Conservation (phyloP, 2,888 invertebrate genomes). For the Diploptera punctata region DNA sequence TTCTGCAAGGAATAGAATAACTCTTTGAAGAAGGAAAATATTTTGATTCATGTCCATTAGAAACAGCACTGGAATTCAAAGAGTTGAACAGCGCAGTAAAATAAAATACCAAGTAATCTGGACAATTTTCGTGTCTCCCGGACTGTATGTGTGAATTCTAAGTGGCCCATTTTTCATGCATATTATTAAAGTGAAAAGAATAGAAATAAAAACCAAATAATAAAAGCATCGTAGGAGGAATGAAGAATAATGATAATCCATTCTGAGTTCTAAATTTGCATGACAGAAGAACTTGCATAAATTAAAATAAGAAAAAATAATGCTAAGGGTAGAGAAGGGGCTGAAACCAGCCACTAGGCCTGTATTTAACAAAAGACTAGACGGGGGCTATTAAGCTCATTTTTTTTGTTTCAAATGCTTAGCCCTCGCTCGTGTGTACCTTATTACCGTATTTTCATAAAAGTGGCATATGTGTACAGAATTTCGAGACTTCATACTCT, state of each 20-base stretch:
- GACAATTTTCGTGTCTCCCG: no score
- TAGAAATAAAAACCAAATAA: slow-evolving; percentile 36
- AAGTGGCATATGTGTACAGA: background rate
- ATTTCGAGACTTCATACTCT: no score
- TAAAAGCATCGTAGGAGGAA: slow-evolving; percentile 38
- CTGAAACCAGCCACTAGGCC: slow-evolving; percentile 14
- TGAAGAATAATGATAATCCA: slow-evolving; percentile 38
- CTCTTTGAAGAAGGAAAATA: no score
- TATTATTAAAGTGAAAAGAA: slow-evolving; percentile 29
- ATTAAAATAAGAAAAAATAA: slow-evolving; percentile 24
- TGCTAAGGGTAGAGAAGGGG: background rate
- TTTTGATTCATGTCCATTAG: no score
- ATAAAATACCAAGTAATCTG: no score
- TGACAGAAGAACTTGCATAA: slow-evolving; percentile 32
- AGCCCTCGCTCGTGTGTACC: background rate
- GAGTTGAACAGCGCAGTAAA: no score
- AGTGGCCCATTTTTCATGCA: slow-evolving; percentile 33
- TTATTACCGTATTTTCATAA: background rate
- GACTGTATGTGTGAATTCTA: no score
- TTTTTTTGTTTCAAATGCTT: slow-evolving; percentile 25
- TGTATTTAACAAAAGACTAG: slow-evolving; percentile 32
- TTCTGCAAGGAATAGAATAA: no score
- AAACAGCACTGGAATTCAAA: no score
- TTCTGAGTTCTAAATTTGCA: slow-evolving; percentile 31
- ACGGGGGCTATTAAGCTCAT: slow-evolving; percentile 22